Evolutionary conservation across 2,888 invertebrate species (phyloP), one percentile per base, ranked within the genome.

Genomic region (Morpho helenor): DNA sequence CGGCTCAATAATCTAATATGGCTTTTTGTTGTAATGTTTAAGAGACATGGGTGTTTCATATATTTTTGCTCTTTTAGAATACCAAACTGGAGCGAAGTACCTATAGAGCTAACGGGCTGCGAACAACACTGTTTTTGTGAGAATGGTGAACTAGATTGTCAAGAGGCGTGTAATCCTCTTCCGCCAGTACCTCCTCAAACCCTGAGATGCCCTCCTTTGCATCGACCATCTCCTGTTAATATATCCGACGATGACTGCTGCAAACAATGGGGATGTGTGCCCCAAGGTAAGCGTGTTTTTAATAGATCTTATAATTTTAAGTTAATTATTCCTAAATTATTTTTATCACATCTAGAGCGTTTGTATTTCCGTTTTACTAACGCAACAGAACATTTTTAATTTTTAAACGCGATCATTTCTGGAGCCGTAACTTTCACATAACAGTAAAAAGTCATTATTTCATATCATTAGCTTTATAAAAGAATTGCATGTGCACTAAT

Each of bases 81-180:
- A 62, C 92, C 92, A 44, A 97, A 97, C 80, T 97, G 96, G 95
- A 95, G 95, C 57, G 94, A 95, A 70, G 93, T 98, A 49, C 97
- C 97, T 0, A 84, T 92, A 7, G 93, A 95, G 56, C 84, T 97
- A 3, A 96, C 96, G 8, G 96, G 97, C 53, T 98, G 97, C 74
- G 96, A 97, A 64, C 93, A 95, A 68, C 92, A 95, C 67, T 98
- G 97, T 75, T 96, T 94, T 77, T 98, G 97, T 75, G 96, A 97
- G 78, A 94, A 95, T 80, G 97, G 97, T 10, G 96, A 95, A 66
- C 92, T 98, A 16, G 95, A 96, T 63, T 98, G 98, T 72, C 94
- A 95, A 66, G 94, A 94, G 44, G 93, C 94, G 9, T 98, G 98
- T 82, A 93, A 95, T 2, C 95, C 95, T 0, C 93, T 97, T 0